phyloP scores from a whole-genome alignment of 2,888 invertebrate genomes.

The Operophtera brumata region DNA sequence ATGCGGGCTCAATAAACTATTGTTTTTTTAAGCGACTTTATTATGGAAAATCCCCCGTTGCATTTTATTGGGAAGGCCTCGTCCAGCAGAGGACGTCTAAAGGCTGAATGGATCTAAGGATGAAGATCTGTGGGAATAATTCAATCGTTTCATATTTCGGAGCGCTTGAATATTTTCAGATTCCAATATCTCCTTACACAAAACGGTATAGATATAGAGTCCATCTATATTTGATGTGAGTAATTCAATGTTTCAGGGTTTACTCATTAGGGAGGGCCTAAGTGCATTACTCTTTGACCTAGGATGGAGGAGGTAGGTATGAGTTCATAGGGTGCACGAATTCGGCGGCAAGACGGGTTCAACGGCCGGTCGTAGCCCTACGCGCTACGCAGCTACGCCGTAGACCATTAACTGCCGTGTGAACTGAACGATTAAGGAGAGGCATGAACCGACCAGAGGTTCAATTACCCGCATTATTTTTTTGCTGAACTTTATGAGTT shows the following conservation, averaged over 20 bases:
- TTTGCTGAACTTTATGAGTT: conserved; percentile 7
- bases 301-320: conserved; percentile 52
- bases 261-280: conserved; percentile 24
- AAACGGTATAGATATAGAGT: conserved; percentile 3
- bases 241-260: conserved; percentile 17
- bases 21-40: too few relatives aligned
- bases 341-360: conserved; percentile 63
- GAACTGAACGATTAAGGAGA: conserved; percentile 30
- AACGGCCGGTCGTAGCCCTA: conserved; percentile 72
- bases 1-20: too few relatives aligned
- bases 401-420: conserved; percentile 52
- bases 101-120: too few relatives aligned
- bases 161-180: not conserved
- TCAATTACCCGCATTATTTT: conserved; percentile 21
- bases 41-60: too few relatives aligned
- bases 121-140: too few relatives aligned
- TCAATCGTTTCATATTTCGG: conserved; percentile 6
- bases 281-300: conserved; percentile 63
- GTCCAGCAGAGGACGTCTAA: too few relatives aligned
- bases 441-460: conserved; percentile 18
- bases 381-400: conserved; percentile 75
- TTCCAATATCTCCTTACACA: not conserved
- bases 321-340: conserved; percentile 64
- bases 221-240: conserved; percentile 12
- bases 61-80: too few relatives aligned